A percentile compares a stretch with the other conserved stretches of the same genome.
phyloP scores from a whole-genome alignment of 2,888 invertebrate species.

The Galeopsomyia nigrocyanea region DNA sequence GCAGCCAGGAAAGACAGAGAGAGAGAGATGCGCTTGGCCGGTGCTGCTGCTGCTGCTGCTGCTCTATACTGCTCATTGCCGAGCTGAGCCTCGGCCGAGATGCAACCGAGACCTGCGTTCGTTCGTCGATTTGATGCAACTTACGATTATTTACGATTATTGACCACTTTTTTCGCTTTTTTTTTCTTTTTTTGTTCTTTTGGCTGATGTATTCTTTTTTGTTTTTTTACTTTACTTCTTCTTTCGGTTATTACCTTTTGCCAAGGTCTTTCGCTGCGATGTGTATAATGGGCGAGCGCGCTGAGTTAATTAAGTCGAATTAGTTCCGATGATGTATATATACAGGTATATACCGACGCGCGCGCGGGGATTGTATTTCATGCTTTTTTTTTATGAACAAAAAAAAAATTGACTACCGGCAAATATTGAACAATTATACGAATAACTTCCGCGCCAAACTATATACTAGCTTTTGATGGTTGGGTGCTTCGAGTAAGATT shows the following conservation, averaged over 20 bases:
- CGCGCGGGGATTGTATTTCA: neutral
- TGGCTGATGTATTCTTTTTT: neutral
- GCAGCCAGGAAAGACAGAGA: neutral
- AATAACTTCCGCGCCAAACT: too few species aligned
- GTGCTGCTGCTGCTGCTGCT: slow-evolving; percentile 14
- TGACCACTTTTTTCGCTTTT: neutral
- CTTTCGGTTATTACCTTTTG: too few species aligned
- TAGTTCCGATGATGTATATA: too few species aligned
- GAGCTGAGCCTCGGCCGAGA: slow-evolving; percentile 26
- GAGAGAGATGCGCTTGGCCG: neutral
- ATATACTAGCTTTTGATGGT: too few species aligned
- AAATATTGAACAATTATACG: too few species aligned
- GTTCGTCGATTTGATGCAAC: neutral
- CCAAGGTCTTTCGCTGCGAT: too few species aligned
- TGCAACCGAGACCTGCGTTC: neutral
- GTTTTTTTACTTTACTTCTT: too few species aligned
- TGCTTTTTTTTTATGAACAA: too few species aligned
- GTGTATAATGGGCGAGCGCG: too few species aligned
- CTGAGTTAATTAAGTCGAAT: too few species aligned
- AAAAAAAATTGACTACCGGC: too few species aligned
- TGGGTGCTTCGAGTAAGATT: too few species aligned
- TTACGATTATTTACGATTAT: neutral
- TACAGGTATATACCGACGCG: neutral
- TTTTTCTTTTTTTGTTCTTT: neutral
- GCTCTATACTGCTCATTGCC: slow-evolving; percentile 20